Percentiles rank a stretch among this genome's conserved stretches.
phyloP scores from a whole-genome alignment of 2,113 vertebrate genomes.

The Nansenia antarctica region DNA sequence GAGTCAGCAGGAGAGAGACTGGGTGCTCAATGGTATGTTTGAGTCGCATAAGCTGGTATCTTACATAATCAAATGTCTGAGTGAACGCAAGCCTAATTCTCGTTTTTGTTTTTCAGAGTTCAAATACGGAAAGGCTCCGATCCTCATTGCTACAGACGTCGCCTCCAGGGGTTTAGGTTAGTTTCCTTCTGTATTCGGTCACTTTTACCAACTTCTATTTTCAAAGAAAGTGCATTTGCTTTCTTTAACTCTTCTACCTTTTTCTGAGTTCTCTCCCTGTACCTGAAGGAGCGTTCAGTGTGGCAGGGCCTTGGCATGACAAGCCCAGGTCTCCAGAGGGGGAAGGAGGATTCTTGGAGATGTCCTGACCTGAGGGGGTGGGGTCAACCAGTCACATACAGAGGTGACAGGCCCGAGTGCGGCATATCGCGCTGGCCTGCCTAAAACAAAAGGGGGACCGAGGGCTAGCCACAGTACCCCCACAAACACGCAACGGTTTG shows the following conservation, averaged over 20 bases:
- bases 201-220: conserved; percentile 40
- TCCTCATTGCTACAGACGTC: conserved; percentile 98
- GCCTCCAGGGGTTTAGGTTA: conserved; percentile 99
- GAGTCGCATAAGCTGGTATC: background rate
- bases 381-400: conserved; percentile 97
- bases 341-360: conserved; percentile 99
- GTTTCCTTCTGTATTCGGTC: conserved; percentile 72
- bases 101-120: conserved; percentile 82
- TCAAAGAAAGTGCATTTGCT: conserved; percentile 94
- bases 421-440: conserved; percentile 92
- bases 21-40: conserved; percentile 94
- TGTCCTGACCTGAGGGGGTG: conserved; percentile 96
- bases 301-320: conserved; percentile 99
- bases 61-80: accelerated
- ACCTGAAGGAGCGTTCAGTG: conserved; percentile 99
- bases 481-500: conserved; percentile 72
- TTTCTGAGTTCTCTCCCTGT: conserved; percentile 96
- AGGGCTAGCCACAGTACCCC: conserved; percentile 79
- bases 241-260: conserved; percentile 98
- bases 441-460: conserved; percentile 83
- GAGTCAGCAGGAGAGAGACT: conserved; percentile 98
- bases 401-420: conserved; percentile 90
- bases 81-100: background rate
- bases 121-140: conserved; percentile 96
- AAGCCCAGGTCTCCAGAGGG: conserved; percentile 98